Conservation (phyloP, 2,797 vertebrate genomes). For the Danio choprae region DNA sequence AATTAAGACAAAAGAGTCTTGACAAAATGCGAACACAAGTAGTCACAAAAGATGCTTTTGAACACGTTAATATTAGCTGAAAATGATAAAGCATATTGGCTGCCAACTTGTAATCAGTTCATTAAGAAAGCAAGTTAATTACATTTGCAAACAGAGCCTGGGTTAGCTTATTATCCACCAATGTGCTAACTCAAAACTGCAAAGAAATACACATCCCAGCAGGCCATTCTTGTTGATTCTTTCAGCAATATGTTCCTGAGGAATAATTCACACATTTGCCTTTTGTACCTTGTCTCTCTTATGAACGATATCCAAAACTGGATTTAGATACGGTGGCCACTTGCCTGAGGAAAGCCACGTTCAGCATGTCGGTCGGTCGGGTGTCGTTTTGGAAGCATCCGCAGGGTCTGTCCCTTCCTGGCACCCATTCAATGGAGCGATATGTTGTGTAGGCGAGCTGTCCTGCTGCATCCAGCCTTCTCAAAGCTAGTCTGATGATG, state of each 20-base stretch:
- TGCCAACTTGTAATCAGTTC: too few species aligned
- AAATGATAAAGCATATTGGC: too few species aligned
- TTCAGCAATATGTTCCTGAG: not conserved
- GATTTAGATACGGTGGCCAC: not conserved
- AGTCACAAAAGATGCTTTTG: too few species aligned
- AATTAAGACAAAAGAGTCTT: too few species aligned
- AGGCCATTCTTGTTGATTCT: conserved; percentile 5
- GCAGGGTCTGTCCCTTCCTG: conserved; percentile 59
- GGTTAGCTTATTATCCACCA: not conserved
- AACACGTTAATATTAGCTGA: too few species aligned
- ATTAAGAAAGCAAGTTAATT: too few species aligned
- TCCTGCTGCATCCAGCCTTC: conserved; percentile 54
- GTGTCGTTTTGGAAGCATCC: conserved; percentile 22
- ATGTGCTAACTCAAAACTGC: not conserved
- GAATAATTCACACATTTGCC: not conserved
- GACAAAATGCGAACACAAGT: too few species aligned
- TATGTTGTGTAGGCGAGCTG: conserved; percentile 66
- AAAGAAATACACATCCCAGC: not conserved
- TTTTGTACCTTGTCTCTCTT: not conserved
- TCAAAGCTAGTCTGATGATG: conserved; percentile 51
- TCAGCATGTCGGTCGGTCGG: not conserved
- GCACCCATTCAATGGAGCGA: conserved; percentile 60
- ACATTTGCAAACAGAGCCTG: too few species aligned
- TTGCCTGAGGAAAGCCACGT: conserved; percentile 12
- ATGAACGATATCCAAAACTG: not conserved